Evolutionary conservation across 2,113 vertebrate species (phyloP).

Genomic region (Indri indri): DNA sequence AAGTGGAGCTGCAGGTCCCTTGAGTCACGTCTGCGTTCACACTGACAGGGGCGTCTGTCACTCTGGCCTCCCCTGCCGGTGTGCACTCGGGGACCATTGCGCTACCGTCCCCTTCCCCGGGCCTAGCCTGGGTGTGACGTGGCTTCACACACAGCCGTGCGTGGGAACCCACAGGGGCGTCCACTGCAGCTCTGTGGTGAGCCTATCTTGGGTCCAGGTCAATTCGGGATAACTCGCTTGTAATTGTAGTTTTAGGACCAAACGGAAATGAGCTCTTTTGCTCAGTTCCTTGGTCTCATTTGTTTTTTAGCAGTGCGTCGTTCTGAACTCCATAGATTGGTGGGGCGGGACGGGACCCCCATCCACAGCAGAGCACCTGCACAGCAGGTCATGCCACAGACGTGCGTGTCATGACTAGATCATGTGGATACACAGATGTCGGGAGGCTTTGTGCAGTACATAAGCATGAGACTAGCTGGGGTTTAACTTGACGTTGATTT

Average conservation of each 20-base stretch:
- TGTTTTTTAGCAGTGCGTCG: neutral
- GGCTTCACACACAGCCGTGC: neutral
- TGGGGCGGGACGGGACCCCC: neutral
- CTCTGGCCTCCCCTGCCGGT: neutral
- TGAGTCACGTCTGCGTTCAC: neutral
- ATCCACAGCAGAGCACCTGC: neutral
- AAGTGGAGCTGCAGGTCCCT: neutral
- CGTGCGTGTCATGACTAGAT: neutral
- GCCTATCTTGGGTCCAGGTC: too few species aligned
- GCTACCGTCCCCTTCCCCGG: neutral
- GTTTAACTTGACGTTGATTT: neutral
- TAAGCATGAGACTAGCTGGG: neutral
- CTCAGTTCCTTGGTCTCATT: neutral
- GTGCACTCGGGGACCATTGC: neutral
- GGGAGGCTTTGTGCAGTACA: neutral
- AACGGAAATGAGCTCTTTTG: neutral
- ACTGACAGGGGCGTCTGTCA: neutral
- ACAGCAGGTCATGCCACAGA: neutral
- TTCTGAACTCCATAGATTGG: neutral
- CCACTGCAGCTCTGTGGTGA: neutral
- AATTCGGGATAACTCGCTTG: neutral
- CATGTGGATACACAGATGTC: neutral
- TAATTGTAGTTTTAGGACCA: neutral
- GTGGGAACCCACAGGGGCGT: fast-evolving
- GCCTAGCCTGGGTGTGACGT: fast-evolving